Evolutionary conservation across 2,888 invertebrate species (phyloP), one percentile per base, ranked within the genome.

Genomic region (Eupithecia tripunctaria): DNA sequence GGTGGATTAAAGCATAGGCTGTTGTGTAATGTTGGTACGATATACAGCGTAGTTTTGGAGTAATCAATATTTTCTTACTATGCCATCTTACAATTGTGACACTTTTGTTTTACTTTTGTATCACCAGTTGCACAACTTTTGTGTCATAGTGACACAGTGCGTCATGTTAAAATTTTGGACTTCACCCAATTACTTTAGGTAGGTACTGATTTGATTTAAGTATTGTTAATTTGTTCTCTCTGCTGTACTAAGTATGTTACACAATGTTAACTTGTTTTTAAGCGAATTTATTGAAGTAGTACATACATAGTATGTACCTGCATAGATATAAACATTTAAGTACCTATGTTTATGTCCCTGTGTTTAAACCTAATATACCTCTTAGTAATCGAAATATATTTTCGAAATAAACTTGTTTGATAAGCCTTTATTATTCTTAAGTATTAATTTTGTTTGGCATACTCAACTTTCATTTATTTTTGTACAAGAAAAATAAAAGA

Each of bases 401-500:
- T 51, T 10, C 21, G 10, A 51, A 56, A 12, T 56, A 3, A 56
- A 0, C 56, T 21, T 25, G 56, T 14, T 14, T 43, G 7, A 8
- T 51, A 3, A n/a, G 47, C 47, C 21, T 51, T 51, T 5, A 51
- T 51, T 36, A n/a, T 8, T 1, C 51, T 12, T 56, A 25, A 56
- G 25, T 25, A n/a, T 47, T 47, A n/a, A 1, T 47, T 47, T 47
- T 56, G 56, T 56, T 25, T 56, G 25, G 10, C 21, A 56, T 14
- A 51, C n/a, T 47, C 10, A 47, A 6, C 4, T 15, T 6, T n/a
- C 18, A n/a, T 43, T 10, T 51, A 56, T 56, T 56, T 12, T 56
- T 21, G 4, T 21, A 12, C 3, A 51, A 56, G 25, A 56, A 64
- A 60, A 71, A 75, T 79, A 76, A 70, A 84, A 84, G 86, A 38